These are phyloP conservation scores for Allobates femoralis DNA, from an alignment of 2,797 vertebrate genomes.

Conservation along the genomic window DNA sequence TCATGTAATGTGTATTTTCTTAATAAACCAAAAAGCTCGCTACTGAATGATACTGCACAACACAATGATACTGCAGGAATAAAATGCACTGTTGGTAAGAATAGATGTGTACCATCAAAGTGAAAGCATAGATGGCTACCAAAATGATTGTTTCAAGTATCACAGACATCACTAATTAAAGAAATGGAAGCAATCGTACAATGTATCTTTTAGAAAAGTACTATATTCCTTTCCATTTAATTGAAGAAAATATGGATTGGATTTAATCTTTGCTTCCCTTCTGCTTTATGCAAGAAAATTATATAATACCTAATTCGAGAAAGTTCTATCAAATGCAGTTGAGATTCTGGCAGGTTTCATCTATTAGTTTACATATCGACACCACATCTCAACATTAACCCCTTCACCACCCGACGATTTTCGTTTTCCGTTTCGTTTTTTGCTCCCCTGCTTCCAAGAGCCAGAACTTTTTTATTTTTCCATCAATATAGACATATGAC, in stretches of 20 bases:
- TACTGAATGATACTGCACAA: constrained; percentile 72
- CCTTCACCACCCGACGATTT: too few relatives aligned
- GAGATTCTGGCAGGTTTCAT: neutral
- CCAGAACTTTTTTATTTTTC: too few relatives aligned
- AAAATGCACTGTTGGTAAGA: constrained; percentile 67
- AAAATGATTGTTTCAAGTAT: constrained; percentile 68
- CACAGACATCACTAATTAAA: constrained; percentile 68
- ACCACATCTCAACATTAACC: too few relatives aligned
- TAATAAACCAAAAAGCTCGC: constrained; percentile 75
- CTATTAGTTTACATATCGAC: constrained; percentile 4
- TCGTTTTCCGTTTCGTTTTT: too few relatives aligned
- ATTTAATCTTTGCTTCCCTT: constrained; percentile 15
- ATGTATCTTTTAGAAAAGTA: constrained; percentile 35
- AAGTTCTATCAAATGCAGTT: neutral
- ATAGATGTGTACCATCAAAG: constrained; percentile 65
- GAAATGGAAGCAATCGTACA: constrained; percentile 68
- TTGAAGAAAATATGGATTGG: constrained; percentile 43
- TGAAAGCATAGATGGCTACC: constrained; percentile 63
- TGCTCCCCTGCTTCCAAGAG: too few relatives aligned
- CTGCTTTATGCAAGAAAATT: neutral
- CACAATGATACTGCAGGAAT: constrained; percentile 71
- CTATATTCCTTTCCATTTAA: constrained; percentile 50
- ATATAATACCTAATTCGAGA: constrained; percentile 12
- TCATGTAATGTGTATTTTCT: constrained; percentile 67
- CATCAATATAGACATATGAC: too few relatives aligned